Percentiles rank a stretch among this genome's conserved stretches.
Conservation (phyloP, 2,113 vertebrate species). For the Pygoscelis adeliae region DNA sequence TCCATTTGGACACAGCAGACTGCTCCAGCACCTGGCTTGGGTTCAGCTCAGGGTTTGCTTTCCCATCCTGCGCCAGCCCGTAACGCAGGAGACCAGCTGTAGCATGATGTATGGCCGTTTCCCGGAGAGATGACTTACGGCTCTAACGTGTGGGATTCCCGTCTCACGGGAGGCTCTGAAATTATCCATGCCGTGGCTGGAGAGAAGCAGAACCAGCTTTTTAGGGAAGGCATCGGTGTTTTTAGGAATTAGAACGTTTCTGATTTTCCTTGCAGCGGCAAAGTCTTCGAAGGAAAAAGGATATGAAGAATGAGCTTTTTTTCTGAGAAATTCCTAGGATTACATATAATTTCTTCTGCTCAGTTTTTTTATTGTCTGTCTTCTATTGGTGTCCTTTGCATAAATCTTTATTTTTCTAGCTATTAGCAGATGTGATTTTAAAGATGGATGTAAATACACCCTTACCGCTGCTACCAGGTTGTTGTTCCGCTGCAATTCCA, state of each 20-base stretch:
- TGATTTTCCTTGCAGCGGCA: neutral
- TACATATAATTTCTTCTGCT: neutral
- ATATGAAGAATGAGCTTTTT: neutral
- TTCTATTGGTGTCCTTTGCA: neutral
- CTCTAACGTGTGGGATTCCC: neutral
- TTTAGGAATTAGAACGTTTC: neutral
- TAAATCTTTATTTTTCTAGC: neutral
- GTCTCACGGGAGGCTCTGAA: neutral
- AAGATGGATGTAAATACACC: neutral
- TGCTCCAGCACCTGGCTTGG: neutral
- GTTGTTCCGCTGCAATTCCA: neutral
- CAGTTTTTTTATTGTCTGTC: neutral
- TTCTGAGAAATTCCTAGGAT: neutral
- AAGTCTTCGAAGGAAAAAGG: neutral
- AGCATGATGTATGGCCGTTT: neutral
- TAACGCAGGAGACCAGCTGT: neutral
- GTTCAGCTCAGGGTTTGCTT: neutral
- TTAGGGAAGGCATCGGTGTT: accelerated
- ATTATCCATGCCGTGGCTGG: neutral
- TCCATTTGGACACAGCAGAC: accelerated
- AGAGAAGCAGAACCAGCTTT: neutral
- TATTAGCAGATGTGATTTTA: neutral
- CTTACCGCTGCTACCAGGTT: neutral
- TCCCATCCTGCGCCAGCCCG: neutral
- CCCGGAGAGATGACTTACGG: neutral